phyloP scores from a whole-genome alignment of 2,113 vertebrate genomes.

The Oryzias melastigma region DNA sequence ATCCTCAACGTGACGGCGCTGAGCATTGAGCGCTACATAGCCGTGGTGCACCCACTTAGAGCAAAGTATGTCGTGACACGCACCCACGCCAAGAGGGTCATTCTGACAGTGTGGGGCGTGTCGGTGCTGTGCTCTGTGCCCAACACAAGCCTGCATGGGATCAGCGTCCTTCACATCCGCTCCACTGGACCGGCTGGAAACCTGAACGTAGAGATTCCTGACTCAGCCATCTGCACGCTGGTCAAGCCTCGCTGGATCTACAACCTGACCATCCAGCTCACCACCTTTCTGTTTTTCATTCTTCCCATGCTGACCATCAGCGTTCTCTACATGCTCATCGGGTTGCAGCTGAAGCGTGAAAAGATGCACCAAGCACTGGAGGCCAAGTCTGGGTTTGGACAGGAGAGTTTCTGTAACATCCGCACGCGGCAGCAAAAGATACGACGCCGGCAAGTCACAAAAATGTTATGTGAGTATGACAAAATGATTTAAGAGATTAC shows the following conservation, averaged over 20 bases:
- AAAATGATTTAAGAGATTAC: neutral
- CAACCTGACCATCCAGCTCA: conserved; percentile 87
- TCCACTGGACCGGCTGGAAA: conserved; percentile 42
- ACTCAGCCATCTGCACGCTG: conserved; percentile 81
- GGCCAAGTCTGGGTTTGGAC: conserved; percentile 46
- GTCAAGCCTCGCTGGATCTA: conserved; percentile 83
- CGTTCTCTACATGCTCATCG: conserved; percentile 87
- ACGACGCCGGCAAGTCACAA: conserved; percentile 86
- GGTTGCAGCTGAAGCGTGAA: conserved; percentile 83
- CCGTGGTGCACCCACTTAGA: conserved; percentile 89
- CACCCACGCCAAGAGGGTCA: conserved; percentile 84
- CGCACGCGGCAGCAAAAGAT: conserved; percentile 72
- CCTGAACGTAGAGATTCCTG: conserved; percentile 57
- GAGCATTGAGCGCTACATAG: conserved; percentile 91
- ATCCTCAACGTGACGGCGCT: conserved; percentile 92
- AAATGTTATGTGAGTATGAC: conserved; percentile 92
- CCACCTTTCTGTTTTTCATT: conserved; percentile 88
- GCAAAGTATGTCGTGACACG: conserved; percentile 88
- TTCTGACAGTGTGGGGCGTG: conserved; percentile 81
- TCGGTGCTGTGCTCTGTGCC: conserved; percentile 87
- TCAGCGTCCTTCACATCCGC: conserved; percentile 64
- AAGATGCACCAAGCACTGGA: conserved; percentile 76
- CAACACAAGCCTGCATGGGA: conserved; percentile 91
- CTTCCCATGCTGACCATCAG: conserved; percentile 91
- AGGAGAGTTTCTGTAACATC: conserved; percentile 53